Conservation (phyloP, 2,888 invertebrate species). For the Temnothorax rugatulus region DNA sequence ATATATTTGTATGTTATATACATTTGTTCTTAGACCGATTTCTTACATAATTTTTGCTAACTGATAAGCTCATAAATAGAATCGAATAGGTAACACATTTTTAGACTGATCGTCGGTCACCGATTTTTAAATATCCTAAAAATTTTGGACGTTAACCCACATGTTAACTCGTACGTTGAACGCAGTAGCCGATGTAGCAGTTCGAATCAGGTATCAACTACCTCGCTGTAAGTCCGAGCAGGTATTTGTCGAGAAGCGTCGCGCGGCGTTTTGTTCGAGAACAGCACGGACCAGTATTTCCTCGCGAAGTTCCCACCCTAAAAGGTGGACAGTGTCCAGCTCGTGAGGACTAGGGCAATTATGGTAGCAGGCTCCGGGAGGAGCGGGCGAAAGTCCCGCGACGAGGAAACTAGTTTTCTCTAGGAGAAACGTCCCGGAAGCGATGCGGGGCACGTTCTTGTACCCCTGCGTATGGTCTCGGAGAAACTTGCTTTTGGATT, state of each 20-base stretch:
- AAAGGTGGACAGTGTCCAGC: conserved; percentile 73
- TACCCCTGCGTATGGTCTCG: conserved; percentile 40
- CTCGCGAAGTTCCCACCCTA: conserved; percentile 63
- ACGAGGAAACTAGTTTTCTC: conserved; percentile 71
- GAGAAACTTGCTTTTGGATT: conserved; percentile 77
- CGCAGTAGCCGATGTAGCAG: conserved; percentile 6
- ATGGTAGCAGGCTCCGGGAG: conserved; percentile 44
- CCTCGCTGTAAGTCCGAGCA: conserved; percentile 18
- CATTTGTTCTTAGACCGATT: background rate
- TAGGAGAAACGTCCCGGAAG: conserved; percentile 70
- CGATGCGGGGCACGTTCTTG: conserved; percentile 53
- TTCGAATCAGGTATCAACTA: conserved; percentile 48
- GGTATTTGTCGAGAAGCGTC: conserved; percentile 37
- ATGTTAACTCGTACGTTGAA: conserved; percentile 40
- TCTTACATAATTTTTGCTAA: background rate
- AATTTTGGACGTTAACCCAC: conserved; percentile 36
- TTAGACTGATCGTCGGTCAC: background rate
- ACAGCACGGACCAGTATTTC: conserved; percentile 54
- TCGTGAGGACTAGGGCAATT: conserved; percentile 46
- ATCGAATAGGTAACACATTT: background rate
- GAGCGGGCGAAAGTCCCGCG: conserved; percentile 67
- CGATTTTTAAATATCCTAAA: conserved; percentile 10
- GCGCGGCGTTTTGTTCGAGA: conserved; percentile 47
- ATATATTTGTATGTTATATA: background rate
- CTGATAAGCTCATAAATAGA: background rate